A percentile compares a stretch with the other conserved stretches of the same genome.
These are phyloP conservation scores for Hermetia illucens DNA, from an alignment of 1,140 invertebrate species.

Conservation along the genomic window DNA sequence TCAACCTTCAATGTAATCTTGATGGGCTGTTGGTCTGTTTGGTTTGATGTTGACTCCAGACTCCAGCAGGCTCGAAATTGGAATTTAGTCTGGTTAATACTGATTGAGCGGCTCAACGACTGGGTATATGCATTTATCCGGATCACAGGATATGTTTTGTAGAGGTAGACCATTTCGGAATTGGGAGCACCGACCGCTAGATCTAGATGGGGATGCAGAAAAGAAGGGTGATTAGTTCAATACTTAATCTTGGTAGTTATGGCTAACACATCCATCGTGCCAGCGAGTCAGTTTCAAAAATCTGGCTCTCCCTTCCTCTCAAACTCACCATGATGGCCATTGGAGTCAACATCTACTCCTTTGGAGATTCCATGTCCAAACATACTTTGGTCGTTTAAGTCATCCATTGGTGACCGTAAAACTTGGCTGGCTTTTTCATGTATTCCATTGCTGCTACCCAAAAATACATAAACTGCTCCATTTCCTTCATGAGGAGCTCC, in stretches of 20 bases:
- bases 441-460: conserved; percentile 37
- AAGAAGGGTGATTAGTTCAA: too few relatives aligned
- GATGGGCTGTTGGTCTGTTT: too few relatives aligned
- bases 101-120: conserved; percentile 27
- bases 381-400: conserved; percentile 11
- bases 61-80: conserved; percentile 25
- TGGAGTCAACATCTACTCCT: conserved; percentile 39
- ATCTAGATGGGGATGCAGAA: too few relatives aligned
- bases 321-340: conserved; percentile 16
- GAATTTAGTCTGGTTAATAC: conserved; percentile 28
- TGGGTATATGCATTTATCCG: conserved; percentile 23
- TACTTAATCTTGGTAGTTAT: too few relatives aligned
- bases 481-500: conserved; percentile 45
- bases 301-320: neutral
- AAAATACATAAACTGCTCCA: conserved; percentile 45
- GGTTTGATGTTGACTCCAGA: conserved; percentile 11
- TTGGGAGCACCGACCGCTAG: conserved; percentile 41
- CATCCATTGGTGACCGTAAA: conserved; percentile 13
- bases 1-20: conserved; percentile 2
- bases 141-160: conserved; percentile 36
- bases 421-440: conserved; percentile 29
- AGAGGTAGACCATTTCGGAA: conserved; percentile 34
- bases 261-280: too few relatives aligned
- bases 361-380: conserved; percentile 40
- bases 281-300: too few relatives aligned